These are phyloP conservation scores for Lithophane semibrunnea DNA, from an alignment of 2,888 invertebrate species.

Conservation along the genomic window DNA sequence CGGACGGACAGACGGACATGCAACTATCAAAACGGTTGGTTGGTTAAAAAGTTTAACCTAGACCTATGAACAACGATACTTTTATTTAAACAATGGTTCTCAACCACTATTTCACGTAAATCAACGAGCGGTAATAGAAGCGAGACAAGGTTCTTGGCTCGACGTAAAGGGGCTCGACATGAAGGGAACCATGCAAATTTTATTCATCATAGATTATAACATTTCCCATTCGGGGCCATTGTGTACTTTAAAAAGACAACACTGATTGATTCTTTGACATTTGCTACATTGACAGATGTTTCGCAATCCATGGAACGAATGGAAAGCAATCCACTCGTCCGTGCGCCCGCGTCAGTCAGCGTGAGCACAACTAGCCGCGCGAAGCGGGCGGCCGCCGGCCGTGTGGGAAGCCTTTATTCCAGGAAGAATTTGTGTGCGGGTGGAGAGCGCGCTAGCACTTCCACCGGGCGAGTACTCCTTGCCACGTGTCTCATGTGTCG, in stretches of 20 bases:
- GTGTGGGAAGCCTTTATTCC: background rate
- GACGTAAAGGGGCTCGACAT: too few relatives aligned
- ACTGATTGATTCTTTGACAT: background rate
- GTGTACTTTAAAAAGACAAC: background rate
- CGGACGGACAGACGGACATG: background rate
- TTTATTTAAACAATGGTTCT: too few relatives aligned
- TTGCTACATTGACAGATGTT: background rate
- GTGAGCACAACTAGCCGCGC: background rate
- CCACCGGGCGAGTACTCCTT: background rate
- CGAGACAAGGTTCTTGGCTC: too few relatives aligned
- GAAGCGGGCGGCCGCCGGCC: background rate
- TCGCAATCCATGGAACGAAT: background rate
- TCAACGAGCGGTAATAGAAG: too few relatives aligned
- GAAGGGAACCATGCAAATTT: too few relatives aligned
- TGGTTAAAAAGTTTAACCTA: too few relatives aligned
- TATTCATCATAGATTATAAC: background rate
- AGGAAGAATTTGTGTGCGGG: background rate
- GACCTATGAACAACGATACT: too few relatives aligned
- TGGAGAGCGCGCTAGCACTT: background rate
- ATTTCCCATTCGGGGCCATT: background rate
- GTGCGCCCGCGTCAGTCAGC: background rate
- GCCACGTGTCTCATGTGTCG: too few relatives aligned
- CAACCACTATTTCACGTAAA: background rate
- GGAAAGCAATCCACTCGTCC: background rate
- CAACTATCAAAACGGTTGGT: background rate